A percentile compares a stretch with the other conserved stretches of the same genome.
Evolutionary conservation across 2,113 vertebrate genomes (phyloP).

Genomic region (Erythrocebus patas): DNA sequence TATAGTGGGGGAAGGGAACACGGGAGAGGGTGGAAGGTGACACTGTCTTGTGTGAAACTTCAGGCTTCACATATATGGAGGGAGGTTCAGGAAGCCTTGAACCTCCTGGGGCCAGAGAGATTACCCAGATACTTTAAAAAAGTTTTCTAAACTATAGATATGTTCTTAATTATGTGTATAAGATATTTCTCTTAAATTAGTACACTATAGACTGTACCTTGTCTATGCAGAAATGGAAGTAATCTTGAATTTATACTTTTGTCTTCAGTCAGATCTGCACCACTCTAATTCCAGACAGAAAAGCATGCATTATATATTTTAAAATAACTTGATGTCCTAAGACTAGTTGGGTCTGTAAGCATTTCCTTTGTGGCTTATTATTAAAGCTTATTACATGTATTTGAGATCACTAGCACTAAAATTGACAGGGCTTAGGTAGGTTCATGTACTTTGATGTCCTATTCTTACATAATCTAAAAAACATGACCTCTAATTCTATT

Average conservation of each 20-base stretch:
- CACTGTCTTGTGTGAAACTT: background rate
- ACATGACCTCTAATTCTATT: background rate
- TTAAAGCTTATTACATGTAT: background rate
- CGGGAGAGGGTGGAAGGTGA: background rate
- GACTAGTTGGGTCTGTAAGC: background rate
- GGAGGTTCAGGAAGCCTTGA: too few relatives aligned
- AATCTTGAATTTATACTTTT: background rate
- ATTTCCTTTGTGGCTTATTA: background rate
- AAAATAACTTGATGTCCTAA: background rate
- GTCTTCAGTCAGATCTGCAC: background rate
- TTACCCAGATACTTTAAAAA: background rate
- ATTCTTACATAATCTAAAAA: background rate
- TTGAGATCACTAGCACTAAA: background rate
- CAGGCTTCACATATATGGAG: background rate
- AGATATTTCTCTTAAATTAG: background rate
- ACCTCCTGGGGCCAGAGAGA: background rate
- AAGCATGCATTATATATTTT: background rate
- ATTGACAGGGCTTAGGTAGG: background rate
- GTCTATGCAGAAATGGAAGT: background rate
- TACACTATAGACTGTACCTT: background rate
- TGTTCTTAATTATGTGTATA: background rate
- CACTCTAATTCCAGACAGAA: background rate
- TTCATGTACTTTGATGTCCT: background rate
- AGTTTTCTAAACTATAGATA: background rate
- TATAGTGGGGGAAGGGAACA: background rate